These are phyloP conservation scores for zebrafish (Danio rerio) DNA, from an alignment of 2,113 vertebrate species.

Conservation along the genomic window GRCz12tu NC_133176.1:41312001-41312500, in stretches of 20 bases:
- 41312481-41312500: not conserved
- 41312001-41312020: slow-evolving; percentile 42
- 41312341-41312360: too few species aligned
- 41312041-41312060: not conserved
- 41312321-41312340: too few species aligned
- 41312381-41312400: too few species aligned
- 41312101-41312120: not conserved
- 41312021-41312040: too few species aligned
- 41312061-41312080: not conserved
- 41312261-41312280: too few species aligned
- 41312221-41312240: not conserved
- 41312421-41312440: not conserved
- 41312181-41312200: not conserved
- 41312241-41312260: not conserved
- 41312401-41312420: not conserved
- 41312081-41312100: not conserved
- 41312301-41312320: too few species aligned
- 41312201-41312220: not conserved
- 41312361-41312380: too few species aligned
- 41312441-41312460: not conserved
- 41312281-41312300: too few species aligned
- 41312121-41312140: not conserved
- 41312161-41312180: not conserved
- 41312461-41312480: not conserved
- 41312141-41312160: not conserved